Conservation (phyloP, 2,797 vertebrate genomes). For the Lepilemur septentrionalis region DNA sequence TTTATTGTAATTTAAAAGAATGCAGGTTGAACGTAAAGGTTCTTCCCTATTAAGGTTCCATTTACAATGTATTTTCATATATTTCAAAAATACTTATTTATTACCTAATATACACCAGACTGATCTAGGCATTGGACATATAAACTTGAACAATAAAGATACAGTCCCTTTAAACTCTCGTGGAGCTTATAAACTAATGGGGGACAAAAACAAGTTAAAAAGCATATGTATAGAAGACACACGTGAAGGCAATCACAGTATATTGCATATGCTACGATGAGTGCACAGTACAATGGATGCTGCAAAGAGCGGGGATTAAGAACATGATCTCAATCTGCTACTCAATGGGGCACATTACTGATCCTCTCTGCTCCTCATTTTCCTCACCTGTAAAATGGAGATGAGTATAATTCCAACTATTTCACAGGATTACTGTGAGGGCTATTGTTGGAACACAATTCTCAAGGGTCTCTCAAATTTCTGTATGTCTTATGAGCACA, state of each 20-base stretch:
- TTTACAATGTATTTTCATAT: not conserved
- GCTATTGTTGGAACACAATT: not conserved
- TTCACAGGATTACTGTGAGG: not conserved
- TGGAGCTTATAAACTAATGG: not conserved
- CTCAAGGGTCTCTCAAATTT: slow-evolving; percentile 22
- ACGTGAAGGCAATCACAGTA: not conserved
- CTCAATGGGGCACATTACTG: not conserved
- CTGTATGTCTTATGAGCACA: not conserved
- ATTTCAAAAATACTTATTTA: not conserved
- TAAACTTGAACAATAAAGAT: slow-evolving; percentile 36
- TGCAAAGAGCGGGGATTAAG: not conserved
- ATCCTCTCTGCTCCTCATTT: not conserved
- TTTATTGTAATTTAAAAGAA: not conserved
- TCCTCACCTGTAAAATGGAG: not conserved
- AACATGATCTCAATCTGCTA: not conserved
- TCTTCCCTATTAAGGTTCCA: not conserved
- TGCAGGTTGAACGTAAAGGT: not conserved
- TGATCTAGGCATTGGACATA: not conserved
- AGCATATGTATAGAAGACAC: not conserved
- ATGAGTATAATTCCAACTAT: not conserved
- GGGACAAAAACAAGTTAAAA: not conserved
- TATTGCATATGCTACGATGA: not conserved
- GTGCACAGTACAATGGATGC: not conserved
- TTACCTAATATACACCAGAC: not conserved
- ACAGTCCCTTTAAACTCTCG: not conserved